These are phyloP conservation scores for Sarcophaga variegata DNA, from an alignment of 2,888 invertebrate species.

Conservation along the genomic window DNA sequence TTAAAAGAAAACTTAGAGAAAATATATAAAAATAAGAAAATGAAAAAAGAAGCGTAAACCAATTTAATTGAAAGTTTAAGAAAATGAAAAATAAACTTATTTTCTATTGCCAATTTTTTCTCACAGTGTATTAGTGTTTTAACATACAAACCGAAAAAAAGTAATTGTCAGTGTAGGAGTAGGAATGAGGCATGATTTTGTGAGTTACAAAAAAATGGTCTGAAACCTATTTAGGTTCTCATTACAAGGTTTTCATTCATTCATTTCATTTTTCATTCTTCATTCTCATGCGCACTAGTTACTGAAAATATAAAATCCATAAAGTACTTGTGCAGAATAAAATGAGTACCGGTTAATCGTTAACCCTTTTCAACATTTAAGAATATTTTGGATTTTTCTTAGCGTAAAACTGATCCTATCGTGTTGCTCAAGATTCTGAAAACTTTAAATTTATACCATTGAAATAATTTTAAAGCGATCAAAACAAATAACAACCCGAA, in stretches of 20 bases:
- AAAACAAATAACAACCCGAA: too few relatives aligned
- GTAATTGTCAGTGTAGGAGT: slow-evolving; percentile 18
- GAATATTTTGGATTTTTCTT: too few relatives aligned
- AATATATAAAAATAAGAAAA: slow-evolving; percentile 63
- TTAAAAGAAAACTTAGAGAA: slow-evolving; percentile 71
- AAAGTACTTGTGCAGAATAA: not conserved
- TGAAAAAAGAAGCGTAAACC: slow-evolving; percentile 66
- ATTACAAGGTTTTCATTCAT: too few relatives aligned
- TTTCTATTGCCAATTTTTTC: slow-evolving; percentile 80
- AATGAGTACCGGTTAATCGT: not conserved
- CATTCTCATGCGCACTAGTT: too few relatives aligned
- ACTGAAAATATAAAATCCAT: too few relatives aligned
- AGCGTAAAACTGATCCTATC: too few relatives aligned
- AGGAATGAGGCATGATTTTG: not conserved
- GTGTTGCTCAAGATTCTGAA: too few relatives aligned
- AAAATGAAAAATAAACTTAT: slow-evolving; percentile 71
- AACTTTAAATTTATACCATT: too few relatives aligned
- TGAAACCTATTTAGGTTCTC: too few relatives aligned
- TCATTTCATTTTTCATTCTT: too few relatives aligned
- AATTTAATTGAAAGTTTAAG: slow-evolving; percentile 58
- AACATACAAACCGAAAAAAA: slow-evolving; percentile 22
- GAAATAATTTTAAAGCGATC: too few relatives aligned
- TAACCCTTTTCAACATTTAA: too few relatives aligned
- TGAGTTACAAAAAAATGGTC: not conserved
- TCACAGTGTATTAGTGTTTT: slow-evolving; percentile 76